Conservation (phyloP, 2,797 vertebrate species). For the Malurus splendens region DNA sequence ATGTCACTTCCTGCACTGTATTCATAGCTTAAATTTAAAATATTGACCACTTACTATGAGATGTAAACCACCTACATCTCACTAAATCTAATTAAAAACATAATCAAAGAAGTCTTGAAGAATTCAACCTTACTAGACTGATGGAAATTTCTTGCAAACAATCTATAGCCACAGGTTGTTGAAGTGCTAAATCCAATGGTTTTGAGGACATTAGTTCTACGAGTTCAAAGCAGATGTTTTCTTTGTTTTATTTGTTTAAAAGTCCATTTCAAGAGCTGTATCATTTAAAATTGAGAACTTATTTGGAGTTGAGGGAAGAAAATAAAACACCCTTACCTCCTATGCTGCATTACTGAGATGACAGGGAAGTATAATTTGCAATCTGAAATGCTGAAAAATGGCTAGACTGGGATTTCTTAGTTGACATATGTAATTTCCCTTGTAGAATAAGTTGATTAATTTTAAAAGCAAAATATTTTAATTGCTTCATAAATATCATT, state of each 20-base stretch:
- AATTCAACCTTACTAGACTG: background rate
- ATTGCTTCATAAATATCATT: background rate
- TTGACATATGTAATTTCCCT: background rate
- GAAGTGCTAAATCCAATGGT: background rate
- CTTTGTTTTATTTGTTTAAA: background rate
- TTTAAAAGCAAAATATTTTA: background rate
- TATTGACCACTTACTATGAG: background rate
- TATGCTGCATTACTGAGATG: background rate
- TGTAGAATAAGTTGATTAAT: background rate
- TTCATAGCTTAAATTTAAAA: slow-evolving; percentile 22
- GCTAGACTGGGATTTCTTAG: background rate
- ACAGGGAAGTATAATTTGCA: background rate
- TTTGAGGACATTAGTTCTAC: background rate
- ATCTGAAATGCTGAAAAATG: background rate
- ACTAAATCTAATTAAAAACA: background rate
- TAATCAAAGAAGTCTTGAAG: background rate
- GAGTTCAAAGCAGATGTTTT: background rate
- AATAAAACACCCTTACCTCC: background rate
- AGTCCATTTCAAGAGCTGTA: background rate
- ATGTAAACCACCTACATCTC: background rate
- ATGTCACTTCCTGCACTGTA: background rate
- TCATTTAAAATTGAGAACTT: background rate
- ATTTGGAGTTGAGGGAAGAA: background rate
- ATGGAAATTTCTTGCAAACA: background rate
- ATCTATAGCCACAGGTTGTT: background rate